Conservation (phyloP, 2,888 invertebrate species). For the Sepiola atlantica region DNA sequence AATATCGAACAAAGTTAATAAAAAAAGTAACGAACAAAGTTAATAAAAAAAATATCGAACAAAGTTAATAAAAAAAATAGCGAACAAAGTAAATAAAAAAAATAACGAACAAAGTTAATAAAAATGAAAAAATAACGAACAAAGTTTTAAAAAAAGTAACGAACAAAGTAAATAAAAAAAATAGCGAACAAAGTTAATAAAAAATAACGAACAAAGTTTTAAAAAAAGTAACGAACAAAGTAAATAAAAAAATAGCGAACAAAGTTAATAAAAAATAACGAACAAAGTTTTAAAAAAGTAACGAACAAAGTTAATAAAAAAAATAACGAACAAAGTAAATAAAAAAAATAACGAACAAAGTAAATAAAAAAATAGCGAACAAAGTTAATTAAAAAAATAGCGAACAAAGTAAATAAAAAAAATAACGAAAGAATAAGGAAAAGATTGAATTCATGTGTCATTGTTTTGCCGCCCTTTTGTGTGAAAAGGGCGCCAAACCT, state of each 20-base stretch:
- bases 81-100: too few species aligned
- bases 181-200: too few species aligned
- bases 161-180: too few species aligned
- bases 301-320: background rate
- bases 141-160: too few species aligned
- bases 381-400: background rate
- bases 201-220: background rate
- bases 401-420: background rate
- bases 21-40: background rate
- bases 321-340: background rate
- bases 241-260: background rate
- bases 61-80: too few species aligned
- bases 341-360: background rate
- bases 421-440: background rate
- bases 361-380: background rate
- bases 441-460: background rate
- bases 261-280: background rate
- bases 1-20: background rate
- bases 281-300: background rate
- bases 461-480: background rate
- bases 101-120: too few species aligned
- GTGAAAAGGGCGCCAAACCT: background rate
- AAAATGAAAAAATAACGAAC: too few species aligned
- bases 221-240: background rate
- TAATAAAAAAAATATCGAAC: too few species aligned